These are phyloP conservation scores for Caenorhabditis japonica DNA, from an alignment of 2,888 invertebrate genomes.

Conservation along the genomic window DNA sequence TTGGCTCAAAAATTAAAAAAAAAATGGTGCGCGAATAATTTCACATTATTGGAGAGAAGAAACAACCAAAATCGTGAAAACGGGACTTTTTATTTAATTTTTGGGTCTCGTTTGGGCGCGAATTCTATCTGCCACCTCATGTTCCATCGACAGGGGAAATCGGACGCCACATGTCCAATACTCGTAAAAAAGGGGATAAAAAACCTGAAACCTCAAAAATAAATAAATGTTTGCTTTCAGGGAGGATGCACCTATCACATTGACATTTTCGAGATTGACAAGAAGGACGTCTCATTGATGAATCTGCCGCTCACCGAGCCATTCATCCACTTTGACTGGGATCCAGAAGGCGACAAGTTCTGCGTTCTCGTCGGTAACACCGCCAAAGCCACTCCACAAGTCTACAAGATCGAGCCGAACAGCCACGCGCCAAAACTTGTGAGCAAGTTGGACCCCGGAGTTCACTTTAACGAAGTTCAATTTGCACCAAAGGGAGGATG, in stretches of 20 bases:
- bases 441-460: constrained; percentile 72
- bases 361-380: constrained; percentile 89
- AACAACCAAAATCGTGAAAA: no score
- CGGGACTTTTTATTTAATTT: no score
- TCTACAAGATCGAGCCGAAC: constrained; percentile 72
- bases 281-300: constrained; percentile 92
- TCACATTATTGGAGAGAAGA: no score
- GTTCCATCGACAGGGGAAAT: no score
- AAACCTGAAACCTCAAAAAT: no score
- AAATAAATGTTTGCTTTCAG: no score
- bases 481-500: constrained; percentile 80
- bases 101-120: no score
- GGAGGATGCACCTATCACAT: constrained; percentile 96
- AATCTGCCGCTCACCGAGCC: constrained; percentile 90
- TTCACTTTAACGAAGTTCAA: constrained; percentile 70
- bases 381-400: constrained; percentile 71
- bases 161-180: no score
- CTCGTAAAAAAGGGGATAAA: no score
- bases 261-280: constrained; percentile 95
- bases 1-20: no score
- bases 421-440: constrained; percentile 71
- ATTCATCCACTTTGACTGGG: constrained; percentile 92
- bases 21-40: no score
- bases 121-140: no score
- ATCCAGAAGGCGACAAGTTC: constrained; percentile 95